phyloP scores from a whole-genome alignment of 53 echinoderm and acorn worm species.

The Temnopleurus reevesii region DNA sequence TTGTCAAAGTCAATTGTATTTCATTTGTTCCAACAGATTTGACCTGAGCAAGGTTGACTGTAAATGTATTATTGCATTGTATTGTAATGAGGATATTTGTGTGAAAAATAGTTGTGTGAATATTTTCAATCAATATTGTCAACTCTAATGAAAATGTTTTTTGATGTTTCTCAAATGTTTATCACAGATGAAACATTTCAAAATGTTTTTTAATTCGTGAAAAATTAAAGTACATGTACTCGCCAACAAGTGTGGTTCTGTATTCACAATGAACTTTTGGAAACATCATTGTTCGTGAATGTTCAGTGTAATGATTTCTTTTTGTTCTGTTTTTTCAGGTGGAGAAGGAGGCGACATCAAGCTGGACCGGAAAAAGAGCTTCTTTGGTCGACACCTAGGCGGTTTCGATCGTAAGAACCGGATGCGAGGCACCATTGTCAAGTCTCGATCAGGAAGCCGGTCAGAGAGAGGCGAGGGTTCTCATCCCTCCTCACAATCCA shows the following conservation, averaged over 20 bases:
- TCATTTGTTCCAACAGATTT: no score
- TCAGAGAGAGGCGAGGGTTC: constrained; percentile 39
- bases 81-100: no score
- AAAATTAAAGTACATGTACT: neutral
- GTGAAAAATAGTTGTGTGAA: no score
- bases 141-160: no score
- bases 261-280: no score
- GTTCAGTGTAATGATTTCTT: neutral
- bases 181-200: neutral
- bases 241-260: neutral
- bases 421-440: constrained; percentile 85
- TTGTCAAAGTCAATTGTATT: no score
- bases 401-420: constrained; percentile 89
- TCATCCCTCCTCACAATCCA: constrained; percentile 44
- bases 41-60: no score
- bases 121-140: no score
- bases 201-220: no score
- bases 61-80: no score
- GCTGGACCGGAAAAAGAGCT: constrained; percentile 98
- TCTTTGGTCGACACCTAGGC: constrained; percentile 92
- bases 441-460: constrained; percentile 21
- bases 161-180: no score
- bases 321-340: neutral
- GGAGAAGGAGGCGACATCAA: constrained; percentile 72
- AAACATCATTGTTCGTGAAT: neutral